A percentile compares a stretch with the other conserved stretches of the same genome.
Evolutionary conservation across 2,797 vertebrate species (phyloP).

Genomic region (Myiotriccus ornatus): DNA sequence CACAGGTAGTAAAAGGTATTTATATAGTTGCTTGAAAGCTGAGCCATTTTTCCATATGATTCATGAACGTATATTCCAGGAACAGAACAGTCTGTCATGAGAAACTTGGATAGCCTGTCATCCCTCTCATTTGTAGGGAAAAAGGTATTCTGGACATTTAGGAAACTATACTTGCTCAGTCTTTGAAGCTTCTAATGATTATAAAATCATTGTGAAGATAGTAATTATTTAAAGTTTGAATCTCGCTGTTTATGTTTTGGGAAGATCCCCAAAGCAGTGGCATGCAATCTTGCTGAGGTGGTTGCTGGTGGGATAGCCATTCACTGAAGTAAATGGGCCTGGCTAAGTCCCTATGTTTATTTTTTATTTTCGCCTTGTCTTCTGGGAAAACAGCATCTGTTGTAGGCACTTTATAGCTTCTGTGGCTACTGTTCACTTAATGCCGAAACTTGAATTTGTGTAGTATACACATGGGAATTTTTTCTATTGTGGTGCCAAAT

Average conservation of each 20-base stretch:
- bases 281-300: neutral
- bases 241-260: neutral
- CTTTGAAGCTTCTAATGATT: neutral
- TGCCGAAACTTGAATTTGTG: neutral
- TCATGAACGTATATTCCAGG: neutral
- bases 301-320: neutral
- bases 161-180: neutral
- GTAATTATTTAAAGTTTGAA: neutral
- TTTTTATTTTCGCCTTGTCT: neutral
- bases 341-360: neutral
- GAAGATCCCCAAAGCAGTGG: neutral
- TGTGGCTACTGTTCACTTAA: neutral
- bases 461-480: neutral
- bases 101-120: neutral
- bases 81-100: neutral
- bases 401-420: neutral
- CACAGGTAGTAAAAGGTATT: neutral
- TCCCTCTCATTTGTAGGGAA: neutral
- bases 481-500: neutral
- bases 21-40: neutral
- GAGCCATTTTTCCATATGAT: neutral
- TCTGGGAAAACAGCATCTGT: slow-evolving; percentile 6
- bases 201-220: neutral
- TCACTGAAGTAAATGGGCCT: neutral
- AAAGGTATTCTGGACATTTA: neutral